Conservation (phyloP, 2,113 vertebrate species). For the Phaethornis superciliosus region DNA sequence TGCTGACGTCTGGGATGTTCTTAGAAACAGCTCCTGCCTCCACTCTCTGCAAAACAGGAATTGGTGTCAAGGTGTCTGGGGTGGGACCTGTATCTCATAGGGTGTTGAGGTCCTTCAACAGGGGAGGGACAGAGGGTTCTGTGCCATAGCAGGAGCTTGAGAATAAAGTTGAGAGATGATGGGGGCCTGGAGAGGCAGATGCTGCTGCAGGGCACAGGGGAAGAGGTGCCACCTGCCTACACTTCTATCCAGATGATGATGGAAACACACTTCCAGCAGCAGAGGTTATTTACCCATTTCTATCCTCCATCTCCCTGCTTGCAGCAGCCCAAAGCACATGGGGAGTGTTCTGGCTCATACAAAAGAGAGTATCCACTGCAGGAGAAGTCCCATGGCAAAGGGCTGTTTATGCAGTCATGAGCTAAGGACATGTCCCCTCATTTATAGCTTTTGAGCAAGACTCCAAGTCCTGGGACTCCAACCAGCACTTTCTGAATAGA, state of each 20-base stretch:
- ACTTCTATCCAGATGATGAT: background rate
- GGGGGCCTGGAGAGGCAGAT: background rate
- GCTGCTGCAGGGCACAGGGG: background rate
- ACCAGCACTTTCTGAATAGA: background rate
- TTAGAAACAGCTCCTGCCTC: background rate
- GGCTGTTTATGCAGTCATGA: background rate
- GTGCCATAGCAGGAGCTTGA: background rate
- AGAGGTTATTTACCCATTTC: background rate
- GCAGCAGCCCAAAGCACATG: background rate
- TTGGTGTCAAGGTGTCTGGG: background rate
- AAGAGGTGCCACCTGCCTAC: background rate
- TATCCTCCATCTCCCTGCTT: background rate
- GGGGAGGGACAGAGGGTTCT: background rate
- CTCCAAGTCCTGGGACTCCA: background rate
- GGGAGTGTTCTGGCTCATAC: background rate
- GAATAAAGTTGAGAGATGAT: background rate
- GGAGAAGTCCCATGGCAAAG: background rate
- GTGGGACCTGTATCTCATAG: accelerated
- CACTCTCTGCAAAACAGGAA: background rate
- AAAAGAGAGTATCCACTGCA: background rate
- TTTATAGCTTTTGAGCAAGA: background rate
- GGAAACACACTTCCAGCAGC: background rate
- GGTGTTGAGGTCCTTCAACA: accelerated
- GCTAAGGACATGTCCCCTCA: background rate
- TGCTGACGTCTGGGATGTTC: background rate